Conservation (phyloP, 1,140 invertebrate species). For the Leptopilina boulardi region DNA sequence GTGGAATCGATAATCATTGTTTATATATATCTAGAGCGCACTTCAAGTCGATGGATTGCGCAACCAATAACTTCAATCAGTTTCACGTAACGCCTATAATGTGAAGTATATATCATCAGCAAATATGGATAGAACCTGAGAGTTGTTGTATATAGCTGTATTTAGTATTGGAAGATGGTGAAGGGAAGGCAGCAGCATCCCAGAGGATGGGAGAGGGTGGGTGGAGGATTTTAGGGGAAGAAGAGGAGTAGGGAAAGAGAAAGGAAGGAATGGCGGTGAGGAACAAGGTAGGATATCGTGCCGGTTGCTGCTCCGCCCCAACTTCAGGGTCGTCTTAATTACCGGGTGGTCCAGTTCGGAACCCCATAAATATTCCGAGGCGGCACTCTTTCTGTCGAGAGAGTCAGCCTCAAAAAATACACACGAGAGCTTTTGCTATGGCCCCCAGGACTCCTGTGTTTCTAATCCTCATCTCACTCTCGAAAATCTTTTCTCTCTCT, state of each 20-base stretch:
- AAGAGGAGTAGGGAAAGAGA: constrained; percentile 33
- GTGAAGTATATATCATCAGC: background rate
- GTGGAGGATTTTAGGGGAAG: constrained; percentile 12
- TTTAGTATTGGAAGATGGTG: constrained; percentile 38
- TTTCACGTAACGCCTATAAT: constrained; percentile 23
- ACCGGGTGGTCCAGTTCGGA: constrained; percentile 72
- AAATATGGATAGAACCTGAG: constrained; percentile 8
- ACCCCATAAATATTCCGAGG: constrained; percentile 71
- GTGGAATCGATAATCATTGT: constrained; percentile 15
- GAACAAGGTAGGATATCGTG: constrained; percentile 65
- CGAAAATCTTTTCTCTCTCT: too few species aligned
- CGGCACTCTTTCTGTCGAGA: constrained; percentile 66
- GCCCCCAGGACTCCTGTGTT: constrained; percentile 49
- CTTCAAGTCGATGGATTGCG: background rate
- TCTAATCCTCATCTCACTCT: constrained; percentile 41
- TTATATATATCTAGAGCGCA: background rate
- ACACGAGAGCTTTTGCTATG: constrained; percentile 50
- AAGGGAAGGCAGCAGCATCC: constrained; percentile 37
- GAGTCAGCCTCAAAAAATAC: constrained; percentile 55
- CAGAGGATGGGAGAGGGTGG: constrained; percentile 41
- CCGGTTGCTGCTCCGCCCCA: constrained; percentile 68
- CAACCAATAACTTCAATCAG: constrained; percentile 8
- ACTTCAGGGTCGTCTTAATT: constrained; percentile 72
- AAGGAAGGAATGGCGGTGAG: constrained; percentile 57
- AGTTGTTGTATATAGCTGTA: background rate